Evolutionary conservation across 2,113 vertebrate species (phyloP), one percentile per base, ranked within the genome.

Genomic region (Equus quagga): DNA sequence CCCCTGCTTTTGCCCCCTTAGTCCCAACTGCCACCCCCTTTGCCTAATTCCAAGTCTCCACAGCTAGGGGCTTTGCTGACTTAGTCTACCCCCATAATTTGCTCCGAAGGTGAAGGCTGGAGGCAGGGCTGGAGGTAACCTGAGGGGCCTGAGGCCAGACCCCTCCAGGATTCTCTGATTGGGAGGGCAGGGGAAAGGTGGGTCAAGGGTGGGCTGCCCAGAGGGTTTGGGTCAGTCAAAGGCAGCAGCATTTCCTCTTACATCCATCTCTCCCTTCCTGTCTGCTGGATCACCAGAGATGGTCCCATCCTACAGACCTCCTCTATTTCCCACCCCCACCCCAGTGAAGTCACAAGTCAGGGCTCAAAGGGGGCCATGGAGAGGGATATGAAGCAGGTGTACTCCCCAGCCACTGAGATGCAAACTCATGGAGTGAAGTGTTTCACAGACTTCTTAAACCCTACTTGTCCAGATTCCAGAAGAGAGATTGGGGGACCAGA

Each of bases 1-100:
- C 69, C 97, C 93, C 95, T 54, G 88, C 89, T 62, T 82, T 79
- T 49, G 88, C 62, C 70, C 91, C 46, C 44, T 96, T 15, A 18
- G 79, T 76, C 54, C 84, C 90, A 8, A 51, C 67, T 36, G 54
- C 54, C n/a, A 54, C 5, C 81, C 76, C 19, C 64, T 69, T 62
- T 1, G 0, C 51, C 78, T 64, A 46, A 49, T 26, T 92, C 70
- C 76, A 44, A 60, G n/a, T 46, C 41, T 85, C 69, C 60, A 49
- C 46, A n/a, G 13, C 76, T 76, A 65, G 89, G 56, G 49, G 31
- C 70, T 56, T 70, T 15, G 1, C 41, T 8, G 56, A 62, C 70
- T 46, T 76, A 26, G 72, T 51, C 58, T n/a, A 28, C 33, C 36
- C 36, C 54, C 81, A 28, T 44, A 8, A 90, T 78, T 78, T 93